Base-by-base conservation (phyloP, 2,888 invertebrate genomes). In the Diaphora mendica region DNA sequence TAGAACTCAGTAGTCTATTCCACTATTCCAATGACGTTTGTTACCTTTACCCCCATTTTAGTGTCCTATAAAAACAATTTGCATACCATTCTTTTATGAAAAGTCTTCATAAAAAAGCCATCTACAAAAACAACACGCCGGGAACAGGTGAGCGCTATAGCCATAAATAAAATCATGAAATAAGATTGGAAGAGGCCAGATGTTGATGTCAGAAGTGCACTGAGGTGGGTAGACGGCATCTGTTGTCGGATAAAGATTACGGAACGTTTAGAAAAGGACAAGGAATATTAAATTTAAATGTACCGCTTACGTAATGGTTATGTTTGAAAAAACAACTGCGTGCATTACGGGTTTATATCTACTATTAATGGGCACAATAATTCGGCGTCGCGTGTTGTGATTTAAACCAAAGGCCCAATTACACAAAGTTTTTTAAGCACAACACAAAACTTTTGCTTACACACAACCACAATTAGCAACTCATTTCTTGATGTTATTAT, bases 121-220 rank as follows among this genome's bases (percentile, higher is more conserved):
- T 78, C 75, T 75, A 78, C 48, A 79, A 78, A 76, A 80, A 68
- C 51, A 66, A 79, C 35, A 71, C 64, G 66, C 64, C 70, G 76
- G 66, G 82, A 82, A 84, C 90, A 89, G 89, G 88, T 89, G 86
- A 83, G 77, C 71, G 77, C 79, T 80, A 83, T 78, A 73, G 72
- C 75, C 82, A 85, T 88, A 87, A 90, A 89, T 88, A 86, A 87
- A 84, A 85, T 82, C 79, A 78, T 78, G 83, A 81, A 84, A 83
- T 83, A 81, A 88, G 86, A 87, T 87, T 87, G 82, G 80, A 81
- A 77, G 71, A 77, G 71, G 82, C 85, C 89, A 88, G 86, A 87
- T 89, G 89, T 81, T 71, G 55, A 80, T 83, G 84, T 78, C 77
- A 80, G 73, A 75, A 82, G 83, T 84, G 74, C 77, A 78, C 77